Evolutionary conservation across 2,113 vertebrate genomes (phyloP).

Genomic region (Siniperca knerii): DNA sequence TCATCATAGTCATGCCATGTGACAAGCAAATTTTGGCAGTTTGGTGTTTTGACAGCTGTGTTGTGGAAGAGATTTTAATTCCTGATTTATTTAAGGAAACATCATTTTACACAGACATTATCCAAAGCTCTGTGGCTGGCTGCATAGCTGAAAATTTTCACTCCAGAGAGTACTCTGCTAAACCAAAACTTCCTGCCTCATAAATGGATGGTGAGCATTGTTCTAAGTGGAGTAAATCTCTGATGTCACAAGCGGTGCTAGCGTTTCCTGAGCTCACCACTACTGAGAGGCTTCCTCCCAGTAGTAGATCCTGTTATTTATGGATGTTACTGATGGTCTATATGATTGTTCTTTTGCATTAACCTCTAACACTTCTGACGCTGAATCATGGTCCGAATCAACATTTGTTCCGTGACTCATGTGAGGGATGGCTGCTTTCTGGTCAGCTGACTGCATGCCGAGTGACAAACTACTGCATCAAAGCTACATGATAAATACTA

Average conservation of each 20-base stretch:
- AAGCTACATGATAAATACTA: neutral
- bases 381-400: neutral
- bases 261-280: slow-evolving; percentile 42
- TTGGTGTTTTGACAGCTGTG: slow-evolving; percentile 80
- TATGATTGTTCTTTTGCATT: slow-evolving; percentile 32
- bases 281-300: slow-evolving; percentile 44
- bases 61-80: slow-evolving; percentile 70
- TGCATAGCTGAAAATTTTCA: slow-evolving; percentile 59
- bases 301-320: slow-evolving; percentile 30
- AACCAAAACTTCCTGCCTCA: slow-evolving; percentile 70
- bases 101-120: slow-evolving; percentile 64
- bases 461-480: slow-evolving; percentile 9
- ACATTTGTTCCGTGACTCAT: neutral
- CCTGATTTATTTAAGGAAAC: slow-evolving; percentile 80
- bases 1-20: slow-evolving; percentile 49
- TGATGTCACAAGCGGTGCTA: slow-evolving; percentile 48
- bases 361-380: slow-evolving; percentile 24
- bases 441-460: slow-evolving; percentile 36
- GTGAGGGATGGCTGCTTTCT: slow-evolving; percentile 17
- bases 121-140: slow-evolving; percentile 61
- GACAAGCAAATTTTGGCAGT: slow-evolving; percentile 64
- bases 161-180: slow-evolving; percentile 58
- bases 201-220: slow-evolving; percentile 66
- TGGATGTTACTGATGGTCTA: neutral
- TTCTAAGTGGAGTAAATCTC: slow-evolving; percentile 69